Evolutionary conservation across 2,113 vertebrate species (phyloP).

Genomic region (Colaptes auratus): DNA sequence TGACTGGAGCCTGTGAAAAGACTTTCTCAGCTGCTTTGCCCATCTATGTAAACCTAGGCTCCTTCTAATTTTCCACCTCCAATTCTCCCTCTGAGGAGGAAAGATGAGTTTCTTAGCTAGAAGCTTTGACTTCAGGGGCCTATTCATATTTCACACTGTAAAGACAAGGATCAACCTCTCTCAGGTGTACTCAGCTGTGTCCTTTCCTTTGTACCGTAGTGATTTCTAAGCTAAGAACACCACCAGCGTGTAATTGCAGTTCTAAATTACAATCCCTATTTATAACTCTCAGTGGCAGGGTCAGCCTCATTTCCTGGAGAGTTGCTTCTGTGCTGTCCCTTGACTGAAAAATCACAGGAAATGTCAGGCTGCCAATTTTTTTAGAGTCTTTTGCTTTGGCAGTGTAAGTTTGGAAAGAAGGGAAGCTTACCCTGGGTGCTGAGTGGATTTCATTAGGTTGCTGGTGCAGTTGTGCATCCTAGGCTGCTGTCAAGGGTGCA

Average conservation of each 20-base stretch:
- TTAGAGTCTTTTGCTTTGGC: background rate
- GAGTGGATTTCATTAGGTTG: background rate
- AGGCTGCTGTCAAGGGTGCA: background rate
- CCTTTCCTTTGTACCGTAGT: background rate
- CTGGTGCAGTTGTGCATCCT: background rate
- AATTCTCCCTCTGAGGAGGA: background rate
- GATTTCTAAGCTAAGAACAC: constrained; percentile 47
- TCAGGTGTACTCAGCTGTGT: constrained; percentile 1
- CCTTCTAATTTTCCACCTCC: background rate
- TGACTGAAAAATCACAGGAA: background rate
- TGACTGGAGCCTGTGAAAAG: background rate
- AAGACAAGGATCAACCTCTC: background rate
- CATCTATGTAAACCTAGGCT: background rate
- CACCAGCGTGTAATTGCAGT: background rate
- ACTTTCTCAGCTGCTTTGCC: background rate
- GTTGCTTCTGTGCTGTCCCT: background rate
- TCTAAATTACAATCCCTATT: constrained; percentile 53
- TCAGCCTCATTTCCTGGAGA: constrained; percentile 1
- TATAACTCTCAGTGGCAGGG: constrained; percentile 23
- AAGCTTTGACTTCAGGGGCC: background rate
- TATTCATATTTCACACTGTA: background rate
- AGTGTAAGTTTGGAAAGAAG: background rate
- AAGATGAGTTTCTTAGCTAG: background rate
- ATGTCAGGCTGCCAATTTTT: background rate
- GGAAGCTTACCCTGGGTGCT: background rate